Evolutionary conservation across 1,140 invertebrate species (phyloP).

Genomic region (Drosophila nigrodunni): DNA sequence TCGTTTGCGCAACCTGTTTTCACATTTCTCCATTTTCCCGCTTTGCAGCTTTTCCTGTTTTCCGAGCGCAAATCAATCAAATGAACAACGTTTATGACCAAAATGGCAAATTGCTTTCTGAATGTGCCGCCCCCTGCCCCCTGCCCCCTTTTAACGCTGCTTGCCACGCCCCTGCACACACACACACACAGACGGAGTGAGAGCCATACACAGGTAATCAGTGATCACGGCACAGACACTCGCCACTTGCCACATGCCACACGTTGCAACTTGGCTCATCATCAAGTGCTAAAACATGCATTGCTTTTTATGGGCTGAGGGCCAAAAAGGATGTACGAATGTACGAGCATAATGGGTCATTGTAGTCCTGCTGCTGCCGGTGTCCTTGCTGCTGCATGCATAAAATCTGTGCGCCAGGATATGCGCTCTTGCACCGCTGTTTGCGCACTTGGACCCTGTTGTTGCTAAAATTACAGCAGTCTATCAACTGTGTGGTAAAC

Average conservation of each 20-base stretch:
- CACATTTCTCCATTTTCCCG: not conserved
- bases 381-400: conserved; percentile 24
- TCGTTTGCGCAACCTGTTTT: conserved; percentile 4
- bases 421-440: conserved; percentile 24
- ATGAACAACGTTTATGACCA: conserved; percentile 68
- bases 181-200: too few species aligned
- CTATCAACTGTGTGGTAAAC: too few species aligned
- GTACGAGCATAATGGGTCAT: conserved; percentile 60
- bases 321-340: conserved; percentile 46
- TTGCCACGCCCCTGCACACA: not conserved
- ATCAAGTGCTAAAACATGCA: conserved; percentile 76
- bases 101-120: conserved; percentile 76
- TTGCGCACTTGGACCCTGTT: conserved; percentile 16
- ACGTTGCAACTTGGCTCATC: conserved; percentile 69
- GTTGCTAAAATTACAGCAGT: too few species aligned
- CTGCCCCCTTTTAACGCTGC: too few species aligned
- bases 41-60: not conserved
- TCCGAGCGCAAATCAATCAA: conserved; percentile 73
- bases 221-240: conserved; percentile 24
- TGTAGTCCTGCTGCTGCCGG: conserved; percentile 34
- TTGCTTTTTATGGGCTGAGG: conserved; percentile 54
- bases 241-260: conserved; percentile 40
- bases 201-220: conserved; percentile 35
- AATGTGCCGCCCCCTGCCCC: conserved; percentile 18
- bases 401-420: conserved; percentile 26